Base-by-base conservation (phyloP, 2,888 invertebrate species). In the Drosophila lutescens region DNA sequence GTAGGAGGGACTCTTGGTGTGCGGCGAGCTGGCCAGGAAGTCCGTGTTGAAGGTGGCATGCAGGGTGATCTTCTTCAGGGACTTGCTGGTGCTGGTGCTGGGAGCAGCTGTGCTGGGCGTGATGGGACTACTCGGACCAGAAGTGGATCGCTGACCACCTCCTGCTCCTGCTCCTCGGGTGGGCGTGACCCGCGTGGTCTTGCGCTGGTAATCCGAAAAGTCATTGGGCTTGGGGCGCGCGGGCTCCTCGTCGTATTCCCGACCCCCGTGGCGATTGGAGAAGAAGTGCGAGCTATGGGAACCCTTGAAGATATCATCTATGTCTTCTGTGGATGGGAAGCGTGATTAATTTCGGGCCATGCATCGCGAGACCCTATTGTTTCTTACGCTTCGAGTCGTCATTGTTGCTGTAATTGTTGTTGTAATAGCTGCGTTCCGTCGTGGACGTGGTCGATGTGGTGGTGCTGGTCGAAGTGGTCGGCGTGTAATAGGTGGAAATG, bases 211-310 rank as follows among this genome's bases (percentile, higher is more conserved):
- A 50, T 91, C 91, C 44, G 91, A 93, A 20, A 90, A 85, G 20
- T 92, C 92, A 73, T 93, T 93, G 34, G 91, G 91, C 62, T 86
- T 86, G 66, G 79, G 74, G 51, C 91, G 87, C 9, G 81, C 68
- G 8, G 80, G 84, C 65, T 90, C 90, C 62, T 93, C 93, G 62
- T 94, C 93, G 59, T 93, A 93, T 88, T 94, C 94, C 78, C 94
- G 93, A 8, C 94, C 94, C 43, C 93, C 93, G 88, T 94, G 94
- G 53, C 93, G 92, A 86, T 94, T 94, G 80, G 95, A 95, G 92
- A 95, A 96, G 93, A 96, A 96, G 91, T 96, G 95, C 1, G 96
- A 95, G 66, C 95, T 95, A 90, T 95, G 95, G 26, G 95, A 95
- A 46, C 94, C 94, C 79, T 95, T 94, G 66, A 95, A 94, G 65